Evolutionary conservation across 2,888 invertebrate species (phyloP), one percentile per base, ranked within the genome.

Genomic region (Cephus rjabovi): DNA sequence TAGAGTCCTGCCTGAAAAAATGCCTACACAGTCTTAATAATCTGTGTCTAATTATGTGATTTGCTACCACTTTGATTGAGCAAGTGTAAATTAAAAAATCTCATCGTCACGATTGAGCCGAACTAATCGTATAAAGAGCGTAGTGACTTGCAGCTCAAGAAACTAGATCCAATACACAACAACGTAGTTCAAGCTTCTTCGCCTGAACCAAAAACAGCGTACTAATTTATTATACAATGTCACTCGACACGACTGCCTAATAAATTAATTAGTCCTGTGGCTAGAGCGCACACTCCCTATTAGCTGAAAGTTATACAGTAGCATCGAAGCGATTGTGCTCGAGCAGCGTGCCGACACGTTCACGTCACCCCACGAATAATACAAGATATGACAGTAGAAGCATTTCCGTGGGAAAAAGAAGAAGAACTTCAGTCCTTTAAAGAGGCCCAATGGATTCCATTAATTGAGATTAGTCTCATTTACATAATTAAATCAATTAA

Each of bases 391-490:
- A 23, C 56, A 56, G 23, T 56, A 56, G 56, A 56, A 71, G 23
- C 12, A 11, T 71, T 34, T 34, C 34, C 71, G 71, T 71, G 71
- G 71, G 71, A 71, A 71, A 71, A 34, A 31, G 34, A 12, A 12
- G 12, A 71, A 71, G 34, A 12, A 9, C 34, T 15, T 31, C 71
- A 12, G 12, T 15, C 30, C 71, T 33, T 71, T 31, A 34, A 33
- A 12, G 33, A 12, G 9, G 12, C 71, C 23, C 71, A 34, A 71
- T 31, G 33, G 4, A 31, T 71, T 71, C 31, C 71, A 71, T 12
- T 71, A 71, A 71, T 71, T 71, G 71, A 71, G 12, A 15, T 71
- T 34, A 71, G 71, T 33, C 71, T 30, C 33, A 33, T 71, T 71
- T 71, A 34, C 71, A 71, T 71, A 71, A 71, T 71, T 30, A 15